Evolutionary conservation across 2,888 invertebrate species (phyloP).

Genomic region (Antitype chi): DNA sequence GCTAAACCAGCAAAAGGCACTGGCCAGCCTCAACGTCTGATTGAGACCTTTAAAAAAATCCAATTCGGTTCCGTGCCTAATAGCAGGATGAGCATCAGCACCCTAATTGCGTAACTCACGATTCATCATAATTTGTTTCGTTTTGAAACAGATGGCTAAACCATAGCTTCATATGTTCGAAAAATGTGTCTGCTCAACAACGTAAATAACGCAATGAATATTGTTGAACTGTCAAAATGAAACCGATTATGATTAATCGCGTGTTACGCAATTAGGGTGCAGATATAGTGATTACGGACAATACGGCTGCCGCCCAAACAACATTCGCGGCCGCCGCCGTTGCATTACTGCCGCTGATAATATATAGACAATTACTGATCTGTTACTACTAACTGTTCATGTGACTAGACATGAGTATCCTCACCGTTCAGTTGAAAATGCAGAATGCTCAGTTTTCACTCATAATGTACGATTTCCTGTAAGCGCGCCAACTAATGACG

Average conservation of each 20-base stretch:
- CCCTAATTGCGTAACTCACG: too few relatives aligned
- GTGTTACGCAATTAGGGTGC: too few relatives aligned
- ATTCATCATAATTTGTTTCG: too few relatives aligned
- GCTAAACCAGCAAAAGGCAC: background rate
- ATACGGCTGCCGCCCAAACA: conserved; percentile 38
- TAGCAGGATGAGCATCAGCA: conserved; percentile 43
- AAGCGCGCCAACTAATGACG: conserved; percentile 71
- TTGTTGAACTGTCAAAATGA: too few relatives aligned
- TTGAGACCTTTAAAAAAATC: conserved; percentile 41
- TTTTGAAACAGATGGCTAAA: too few relatives aligned
- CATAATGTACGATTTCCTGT: conserved; percentile 77
- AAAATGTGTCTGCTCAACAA: too few relatives aligned
- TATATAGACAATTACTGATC: conserved; percentile 55
- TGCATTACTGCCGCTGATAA: conserved; percentile 40
- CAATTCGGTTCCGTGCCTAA: conserved; percentile 29
- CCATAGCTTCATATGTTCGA: too few relatives aligned
- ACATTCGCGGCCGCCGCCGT: conserved; percentile 1
- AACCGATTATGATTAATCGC: too few relatives aligned
- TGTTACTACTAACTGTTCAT: conserved; percentile 48
- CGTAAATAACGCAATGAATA: too few relatives aligned
- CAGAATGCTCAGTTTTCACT: conserved; percentile 76
- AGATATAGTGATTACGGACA: conserved; percentile 49
- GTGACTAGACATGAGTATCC: conserved; percentile 57
- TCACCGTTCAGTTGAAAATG: conserved; percentile 71
- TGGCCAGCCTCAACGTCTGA: background rate